Evolutionary conservation across 2,888 invertebrate species (phyloP).

Genomic region (Eugnorisma glareosa): DNA sequence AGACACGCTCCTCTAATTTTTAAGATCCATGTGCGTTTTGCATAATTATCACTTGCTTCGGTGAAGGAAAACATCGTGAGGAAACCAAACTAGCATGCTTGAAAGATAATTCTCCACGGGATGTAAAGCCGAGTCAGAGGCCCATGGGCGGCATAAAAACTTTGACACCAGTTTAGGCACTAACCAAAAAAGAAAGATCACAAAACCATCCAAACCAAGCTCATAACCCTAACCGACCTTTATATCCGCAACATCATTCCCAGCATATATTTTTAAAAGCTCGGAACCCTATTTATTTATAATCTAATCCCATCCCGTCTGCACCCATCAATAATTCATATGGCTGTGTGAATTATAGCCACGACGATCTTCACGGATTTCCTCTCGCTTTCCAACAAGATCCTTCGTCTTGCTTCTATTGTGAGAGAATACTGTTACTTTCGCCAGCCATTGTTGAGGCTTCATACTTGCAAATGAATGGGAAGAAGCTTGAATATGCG

Average conservation of each 20-base stretch:
- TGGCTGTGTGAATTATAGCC: slow-evolving; percentile 79
- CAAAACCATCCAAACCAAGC: neutral
- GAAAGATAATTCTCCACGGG: too few relatives aligned
- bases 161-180: too few relatives aligned
- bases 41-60: too few relatives aligned
- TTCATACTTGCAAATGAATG: slow-evolving; percentile 56
- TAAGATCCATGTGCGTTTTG: too few relatives aligned
- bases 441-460: slow-evolving; percentile 44
- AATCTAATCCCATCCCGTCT: slow-evolving; percentile 67
- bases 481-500: slow-evolving; percentile 51
- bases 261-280: slow-evolving; percentile 53
- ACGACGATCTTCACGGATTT: slow-evolving; percentile 79
- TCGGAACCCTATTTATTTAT: slow-evolving; percentile 66
- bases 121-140: too few relatives aligned
- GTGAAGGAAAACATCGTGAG: too few relatives aligned
- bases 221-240: slow-evolving; percentile 28
- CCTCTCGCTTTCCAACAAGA: slow-evolving; percentile 74
- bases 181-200: neutral
- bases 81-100: too few relatives aligned
- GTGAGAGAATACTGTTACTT: slow-evolving; percentile 59
- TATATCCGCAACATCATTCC: slow-evolving; percentile 45
- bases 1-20: too few relatives aligned
- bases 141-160: too few relatives aligned
- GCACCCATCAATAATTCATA: slow-evolving; percentile 86
- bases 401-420: slow-evolving; percentile 60